Evolutionary conservation across 1,140 invertebrate species (phyloP), one percentile per base, ranked within the genome.

Genomic region (Hypsibius dujardini): DNA sequence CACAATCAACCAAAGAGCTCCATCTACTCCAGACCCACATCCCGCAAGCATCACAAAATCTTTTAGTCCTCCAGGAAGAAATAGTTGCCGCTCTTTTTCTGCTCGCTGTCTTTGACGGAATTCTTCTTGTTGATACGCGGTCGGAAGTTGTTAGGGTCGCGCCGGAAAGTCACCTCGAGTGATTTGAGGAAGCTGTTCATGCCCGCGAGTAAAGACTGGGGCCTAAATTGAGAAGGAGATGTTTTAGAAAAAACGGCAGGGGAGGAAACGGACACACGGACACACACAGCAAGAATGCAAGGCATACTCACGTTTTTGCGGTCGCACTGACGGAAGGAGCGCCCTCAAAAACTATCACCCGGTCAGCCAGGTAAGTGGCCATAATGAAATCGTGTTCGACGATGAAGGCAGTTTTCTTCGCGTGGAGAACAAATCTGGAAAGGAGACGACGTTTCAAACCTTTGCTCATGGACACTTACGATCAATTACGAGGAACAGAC

Each of bases 341-440:
- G 56, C 96, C 96, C 78, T 98, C 95, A 80, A 99, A 98, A 42
- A 98, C 95, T 76, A 99, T 96, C 0, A 99, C 96, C 70, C 95
- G 84, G 81, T 99, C 96, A 15, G 96, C 94, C 59, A 99, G 83
- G 81, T 99, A 99, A 0, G 96, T 98, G 1, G 95, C 94, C 96
- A 99, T 99, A 71, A 99, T 99, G 77, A 98, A 98, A 85, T 99
- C 96, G 86, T 99, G 96, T 85, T 99, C 96, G 0, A 99, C 96
- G 46, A 99, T 88, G 80, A 99, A 99, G 46, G 94, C 96, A 46
- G 95, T 99, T 79, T 97, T 95, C 82, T 99, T 99, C 0, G 95
- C 92, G 78, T 99, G 95, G 56, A 99, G 83, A 80, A 99, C 96
- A 79, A 96, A 98, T 75, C 94, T 95, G 77, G 71, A 79, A 69